A percentile compares a stretch with the other conserved stretches of the same genome.
Evolutionary conservation across 2,113 vertebrate genomes (phyloP).

Genomic region (Pomatostomus ruficeps): DNA sequence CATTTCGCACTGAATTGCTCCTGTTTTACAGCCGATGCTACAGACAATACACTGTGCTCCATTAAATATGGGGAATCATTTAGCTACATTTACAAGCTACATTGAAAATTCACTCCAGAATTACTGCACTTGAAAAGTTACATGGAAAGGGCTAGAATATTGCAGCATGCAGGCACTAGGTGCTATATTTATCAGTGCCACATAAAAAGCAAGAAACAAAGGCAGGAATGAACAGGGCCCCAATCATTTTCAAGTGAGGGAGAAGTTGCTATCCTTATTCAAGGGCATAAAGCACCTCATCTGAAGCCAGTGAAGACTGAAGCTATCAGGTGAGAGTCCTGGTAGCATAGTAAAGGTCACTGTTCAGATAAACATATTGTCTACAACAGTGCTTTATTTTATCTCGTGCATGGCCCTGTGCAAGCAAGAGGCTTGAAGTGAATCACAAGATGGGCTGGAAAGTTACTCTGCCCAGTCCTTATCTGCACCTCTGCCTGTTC

Average conservation of each 20-base stretch:
- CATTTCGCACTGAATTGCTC: constrained; percentile 32
- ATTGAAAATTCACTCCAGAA: neutral
- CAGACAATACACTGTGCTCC: constrained; percentile 2
- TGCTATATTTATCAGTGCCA: neutral
- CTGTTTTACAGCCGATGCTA: constrained; percentile 15
- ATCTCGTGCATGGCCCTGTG: neutral
- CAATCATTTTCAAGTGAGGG: neutral
- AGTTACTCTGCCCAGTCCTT: neutral
- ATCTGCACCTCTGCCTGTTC: neutral
- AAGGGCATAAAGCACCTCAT: neutral
- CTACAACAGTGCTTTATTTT: neutral
- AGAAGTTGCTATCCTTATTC: neutral
- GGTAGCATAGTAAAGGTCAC: neutral
- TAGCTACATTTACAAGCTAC: constrained; percentile 33
- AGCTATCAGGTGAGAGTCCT: neutral
- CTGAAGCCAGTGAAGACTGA: neutral
- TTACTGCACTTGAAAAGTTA: neutral
- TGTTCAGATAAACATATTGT: neutral
- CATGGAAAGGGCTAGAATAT: neutral
- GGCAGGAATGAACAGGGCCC: neutral
- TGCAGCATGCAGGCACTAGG: neutral
- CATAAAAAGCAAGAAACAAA: neutral
- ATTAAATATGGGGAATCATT: constrained; percentile 8
- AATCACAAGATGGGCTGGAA: neutral
- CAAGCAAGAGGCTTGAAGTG: neutral